Conservation (phyloP, 2,113 vertebrate genomes). For the Holacanthus passer region DNA sequence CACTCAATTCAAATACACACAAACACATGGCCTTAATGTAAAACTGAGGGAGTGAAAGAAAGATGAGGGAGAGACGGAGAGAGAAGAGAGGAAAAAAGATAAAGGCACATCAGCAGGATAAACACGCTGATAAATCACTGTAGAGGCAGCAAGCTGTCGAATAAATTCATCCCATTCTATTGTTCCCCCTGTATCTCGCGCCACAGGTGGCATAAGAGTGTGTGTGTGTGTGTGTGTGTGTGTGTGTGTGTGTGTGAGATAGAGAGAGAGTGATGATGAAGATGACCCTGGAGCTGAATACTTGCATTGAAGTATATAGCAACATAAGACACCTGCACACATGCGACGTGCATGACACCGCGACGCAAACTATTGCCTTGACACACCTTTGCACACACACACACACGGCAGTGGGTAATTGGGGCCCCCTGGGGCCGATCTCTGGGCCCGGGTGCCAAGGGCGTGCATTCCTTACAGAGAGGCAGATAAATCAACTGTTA, state of each 20-base stretch:
- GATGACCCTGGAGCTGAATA: slow-evolving; percentile 72
- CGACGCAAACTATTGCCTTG: slow-evolving; percentile 45
- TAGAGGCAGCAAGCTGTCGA: slow-evolving; percentile 45
- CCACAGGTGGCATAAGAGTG: slow-evolving; percentile 65
- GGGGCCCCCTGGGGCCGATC: slow-evolving; percentile 61
- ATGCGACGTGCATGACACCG: slow-evolving; percentile 1
- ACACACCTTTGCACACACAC: slow-evolving; percentile 46
- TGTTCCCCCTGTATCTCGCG: slow-evolving; percentile 61
- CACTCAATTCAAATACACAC: slow-evolving; percentile 32
- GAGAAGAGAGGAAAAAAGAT: slow-evolving; percentile 37
- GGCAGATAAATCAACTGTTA: slow-evolving; percentile 79
- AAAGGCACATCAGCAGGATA: slow-evolving; percentile 72
- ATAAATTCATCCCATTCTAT: slow-evolving; percentile 68
- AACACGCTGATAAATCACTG: slow-evolving; percentile 75
- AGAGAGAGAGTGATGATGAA: slow-evolving; percentile 77
- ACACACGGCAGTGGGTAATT: slow-evolving; percentile 67
- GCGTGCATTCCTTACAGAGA: slow-evolving; percentile 68
- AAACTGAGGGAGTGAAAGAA: slow-evolving; percentile 19
- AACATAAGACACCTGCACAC: slow-evolving; percentile 57
- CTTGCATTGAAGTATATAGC: slow-evolving; percentile 68
- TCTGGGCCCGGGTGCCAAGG: slow-evolving; percentile 72
- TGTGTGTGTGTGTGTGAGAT: background rate
- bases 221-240: slow-evolving; percentile 41
- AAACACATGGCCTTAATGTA: slow-evolving; percentile 25
- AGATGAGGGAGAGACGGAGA: slow-evolving; percentile 7